These are phyloP conservation scores for Polydrusus cervinus DNA, from an alignment of 2,888 invertebrate genomes.

Conservation along the genomic window DNA sequence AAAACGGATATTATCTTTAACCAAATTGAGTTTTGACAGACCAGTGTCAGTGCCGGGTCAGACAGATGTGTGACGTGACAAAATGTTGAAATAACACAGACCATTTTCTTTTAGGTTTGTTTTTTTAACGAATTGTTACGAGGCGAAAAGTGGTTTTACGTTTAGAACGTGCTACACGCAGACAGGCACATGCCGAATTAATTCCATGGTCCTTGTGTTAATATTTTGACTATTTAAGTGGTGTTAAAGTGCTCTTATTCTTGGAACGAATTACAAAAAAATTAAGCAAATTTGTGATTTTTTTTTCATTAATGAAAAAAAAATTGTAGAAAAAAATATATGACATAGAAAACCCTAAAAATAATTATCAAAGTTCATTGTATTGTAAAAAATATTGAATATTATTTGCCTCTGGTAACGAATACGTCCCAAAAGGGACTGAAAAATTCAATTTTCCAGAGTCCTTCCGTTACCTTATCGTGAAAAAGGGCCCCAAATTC, in stretches of 20 bases:
- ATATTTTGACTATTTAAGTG: too few species aligned
- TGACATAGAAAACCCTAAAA: too few species aligned
- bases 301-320: too few species aligned
- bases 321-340: too few species aligned
- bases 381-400: too few species aligned
- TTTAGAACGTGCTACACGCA: too few species aligned
- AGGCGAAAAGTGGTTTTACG: slow-evolving; percentile 3
- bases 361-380: too few species aligned
- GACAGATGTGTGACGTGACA: slow-evolving; percentile 26
- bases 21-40: slow-evolving; percentile 33
- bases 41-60: slow-evolving; percentile 3
- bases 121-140: slow-evolving; percentile 18
- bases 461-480: slow-evolving; percentile 35
- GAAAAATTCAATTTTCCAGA: slow-evolving; percentile 42
- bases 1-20: slow-evolving; percentile 48
- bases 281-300: too few species aligned
- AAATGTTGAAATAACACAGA: slow-evolving; percentile 42
- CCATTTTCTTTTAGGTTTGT: slow-evolving; percentile 25
- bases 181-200: too few species aligned
- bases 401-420: slow-evolving; percentile 22
- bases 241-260: too few species aligned
- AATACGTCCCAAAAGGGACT: slow-evolving; percentile 23
- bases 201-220: too few species aligned
- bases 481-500: slow-evolving; percentile 20
- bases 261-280: too few species aligned